Base-by-base conservation (phyloP, 2,113 vertebrate genomes). In the Cyanocitta stelleri region DNA sequence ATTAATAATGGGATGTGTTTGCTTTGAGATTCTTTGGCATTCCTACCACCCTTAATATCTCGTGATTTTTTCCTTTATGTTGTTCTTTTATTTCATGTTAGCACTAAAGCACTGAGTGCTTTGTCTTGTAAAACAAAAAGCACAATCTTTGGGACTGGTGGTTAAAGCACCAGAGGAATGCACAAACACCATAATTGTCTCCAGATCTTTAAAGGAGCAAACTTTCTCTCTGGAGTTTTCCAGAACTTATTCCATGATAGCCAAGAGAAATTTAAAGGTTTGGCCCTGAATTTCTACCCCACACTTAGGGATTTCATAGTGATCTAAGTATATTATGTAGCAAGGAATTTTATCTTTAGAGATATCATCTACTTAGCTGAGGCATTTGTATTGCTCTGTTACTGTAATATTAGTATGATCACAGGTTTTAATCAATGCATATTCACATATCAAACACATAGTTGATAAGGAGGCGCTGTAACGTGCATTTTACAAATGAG, bases 71-170 rank as follows among this genome's bases (percentile, higher is more conserved):
- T 85, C 26, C 23, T 79, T 84, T 77, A 71, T 87, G 54, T 33
- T 72, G 2, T 68, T 67, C 18, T 87, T 79, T 61, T 48, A 20
- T 63, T 95, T 94, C 54, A 52, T 66, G 39, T 49, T 49, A 68
- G 10, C 20, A 54, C 48, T 51, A 76, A 72, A 75, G 22, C 10
- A 2, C n/a, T 59, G 43, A 55, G 39, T 81, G 23, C 37, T 79
- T 72, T 85, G 49, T 61, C 49, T 78, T 72, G 29, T 92, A 52
- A 84, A 85, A 69, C 24, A 82, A 93, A 94, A 56, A 33, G 11
- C 5, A 8, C 3, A 27, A 69, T 43, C 26, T 88, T 91, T 67
- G 29, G 61, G 22, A 48, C 54, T 84, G 37, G 11, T 71, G 22
- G 44, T n/a, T 79, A 59, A 71, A 95, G 44, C 27, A 43, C 13